phyloP scores from a whole-genome alignment of 1,140 invertebrate genomes.

The Drosophila kepulauana region DNA sequence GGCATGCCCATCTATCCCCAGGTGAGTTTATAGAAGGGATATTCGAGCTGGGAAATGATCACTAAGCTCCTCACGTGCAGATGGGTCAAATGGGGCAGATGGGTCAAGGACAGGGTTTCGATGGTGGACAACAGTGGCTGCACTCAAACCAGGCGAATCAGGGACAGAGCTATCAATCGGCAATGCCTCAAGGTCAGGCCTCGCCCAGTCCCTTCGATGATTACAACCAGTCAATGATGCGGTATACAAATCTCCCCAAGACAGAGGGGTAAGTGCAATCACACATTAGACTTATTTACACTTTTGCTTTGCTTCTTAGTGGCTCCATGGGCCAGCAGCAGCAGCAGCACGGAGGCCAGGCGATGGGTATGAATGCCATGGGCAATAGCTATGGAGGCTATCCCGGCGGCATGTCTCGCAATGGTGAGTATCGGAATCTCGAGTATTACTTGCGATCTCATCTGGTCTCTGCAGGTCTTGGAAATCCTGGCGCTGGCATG shows the following conservation, averaged over 20 bases:
- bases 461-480: conserved; percentile 28
- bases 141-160: conserved; percentile 58
- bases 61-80: background rate
- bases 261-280: conserved; percentile 4
- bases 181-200: conserved; percentile 19
- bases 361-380: conserved; percentile 38
- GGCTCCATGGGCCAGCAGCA: conserved; percentile 15
- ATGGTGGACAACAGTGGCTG: conserved; percentile 57
- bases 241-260: conserved; percentile 32
- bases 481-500: conserved; percentile 28
- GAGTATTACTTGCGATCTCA: background rate
- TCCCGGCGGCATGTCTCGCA: conserved; percentile 21
- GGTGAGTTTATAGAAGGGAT: conserved; percentile 26
- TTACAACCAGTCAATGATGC: conserved; percentile 59
- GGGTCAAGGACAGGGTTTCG: conserved; percentile 12
- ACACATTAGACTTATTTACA: background rate
- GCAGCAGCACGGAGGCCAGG: background rate
- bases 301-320: background rate
- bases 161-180: conserved; percentile 9
- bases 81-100: conserved; percentile 36
- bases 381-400: conserved; percentile 33
- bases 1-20: conserved; percentile 41
- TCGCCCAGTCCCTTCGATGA: conserved; percentile 40
- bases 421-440: conserved; percentile 32
- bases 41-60: background rate